A percentile compares a stretch with the other conserved stretches of the same genome.
These are phyloP conservation scores for Sternarchorhynchus goeldii DNA, from an alignment of 2,797 vertebrate genomes.

Conservation along the genomic window DNA sequence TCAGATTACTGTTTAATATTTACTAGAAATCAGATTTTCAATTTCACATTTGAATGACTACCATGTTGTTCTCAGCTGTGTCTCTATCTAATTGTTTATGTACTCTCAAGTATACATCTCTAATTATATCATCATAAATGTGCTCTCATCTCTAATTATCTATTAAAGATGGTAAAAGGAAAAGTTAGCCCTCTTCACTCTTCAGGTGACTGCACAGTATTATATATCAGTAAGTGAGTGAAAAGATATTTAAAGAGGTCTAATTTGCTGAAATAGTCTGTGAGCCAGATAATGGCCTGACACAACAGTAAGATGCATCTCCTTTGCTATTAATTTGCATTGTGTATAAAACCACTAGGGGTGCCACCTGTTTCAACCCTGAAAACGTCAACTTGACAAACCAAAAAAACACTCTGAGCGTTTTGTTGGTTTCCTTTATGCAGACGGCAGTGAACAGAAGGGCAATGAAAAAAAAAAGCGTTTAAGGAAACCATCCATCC, in stretches of 20 bases:
- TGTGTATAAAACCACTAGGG: background rate
- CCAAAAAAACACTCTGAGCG: background rate
- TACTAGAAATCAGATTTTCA: background rate
- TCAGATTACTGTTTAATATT: background rate
- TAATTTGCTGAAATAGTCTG: slow-evolving; percentile 9
- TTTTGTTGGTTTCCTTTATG: slow-evolving; percentile 11
- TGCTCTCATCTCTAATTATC: background rate
- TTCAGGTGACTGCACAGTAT: slow-evolving; percentile 26
- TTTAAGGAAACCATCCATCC: slow-evolving; percentile 3
- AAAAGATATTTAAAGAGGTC: slow-evolving; percentile 25
- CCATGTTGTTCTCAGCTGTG: background rate
- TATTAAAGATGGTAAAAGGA: slow-evolving; percentile 11
- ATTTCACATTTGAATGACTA: background rate
- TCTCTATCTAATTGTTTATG: too few species aligned
- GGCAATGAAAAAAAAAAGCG: background rate
- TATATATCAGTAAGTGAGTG: slow-evolving; percentile 26
- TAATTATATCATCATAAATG: too few species aligned
- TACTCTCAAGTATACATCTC: too few species aligned
- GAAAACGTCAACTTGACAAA: background rate
- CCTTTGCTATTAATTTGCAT: background rate
- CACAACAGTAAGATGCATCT: slow-evolving; percentile 7
- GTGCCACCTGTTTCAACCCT: slow-evolving; percentile 2
- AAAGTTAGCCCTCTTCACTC: background rate
- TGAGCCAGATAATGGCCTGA: slow-evolving; percentile 26
- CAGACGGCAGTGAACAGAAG: background rate